Conservation (phyloP, 1,140 invertebrate species). For the Potamilus streckersoni region DNA sequence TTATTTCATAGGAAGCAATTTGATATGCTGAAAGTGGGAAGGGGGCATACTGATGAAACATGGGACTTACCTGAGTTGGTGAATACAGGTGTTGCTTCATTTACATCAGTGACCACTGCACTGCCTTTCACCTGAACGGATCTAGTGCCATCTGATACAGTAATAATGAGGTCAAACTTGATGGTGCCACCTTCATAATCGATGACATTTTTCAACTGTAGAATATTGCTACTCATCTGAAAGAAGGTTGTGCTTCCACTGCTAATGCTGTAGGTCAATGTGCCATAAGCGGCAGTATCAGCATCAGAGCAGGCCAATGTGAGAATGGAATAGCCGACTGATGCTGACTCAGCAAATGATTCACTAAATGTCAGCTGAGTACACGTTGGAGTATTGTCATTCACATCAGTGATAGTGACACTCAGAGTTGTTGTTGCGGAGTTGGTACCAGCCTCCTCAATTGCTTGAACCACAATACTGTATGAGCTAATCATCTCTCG, state of each 20-base stretch:
- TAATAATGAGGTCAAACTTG: too few relatives aligned
- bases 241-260: conserved; percentile 36
- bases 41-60: too few relatives aligned
- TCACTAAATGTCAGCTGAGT: conserved; percentile 31
- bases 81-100: too few relatives aligned
- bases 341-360: conserved; percentile 14
- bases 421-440: conserved; percentile 36
- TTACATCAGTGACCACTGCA: too few relatives aligned
- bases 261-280: conserved; percentile 41
- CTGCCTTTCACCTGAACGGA: too few relatives aligned
- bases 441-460: conserved; percentile 35
- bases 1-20: too few relatives aligned
- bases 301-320: conserved; percentile 41
- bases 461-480: conserved; percentile 40
- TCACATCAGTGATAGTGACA: conserved; percentile 46
- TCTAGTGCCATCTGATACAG: too few relatives aligned
- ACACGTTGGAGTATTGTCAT: conserved; percentile 50
- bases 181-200: too few relatives aligned
- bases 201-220: too few relatives aligned
- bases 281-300: conserved; percentile 28
- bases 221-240: neutral
- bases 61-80: too few relatives aligned
- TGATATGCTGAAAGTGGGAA: too few relatives aligned
- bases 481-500: conserved; percentile 37
- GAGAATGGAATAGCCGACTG: conserved; percentile 21